These are phyloP conservation scores for Picus viridis DNA, from an alignment of 2,797 vertebrate genomes.

Conservation along the genomic window DNA sequence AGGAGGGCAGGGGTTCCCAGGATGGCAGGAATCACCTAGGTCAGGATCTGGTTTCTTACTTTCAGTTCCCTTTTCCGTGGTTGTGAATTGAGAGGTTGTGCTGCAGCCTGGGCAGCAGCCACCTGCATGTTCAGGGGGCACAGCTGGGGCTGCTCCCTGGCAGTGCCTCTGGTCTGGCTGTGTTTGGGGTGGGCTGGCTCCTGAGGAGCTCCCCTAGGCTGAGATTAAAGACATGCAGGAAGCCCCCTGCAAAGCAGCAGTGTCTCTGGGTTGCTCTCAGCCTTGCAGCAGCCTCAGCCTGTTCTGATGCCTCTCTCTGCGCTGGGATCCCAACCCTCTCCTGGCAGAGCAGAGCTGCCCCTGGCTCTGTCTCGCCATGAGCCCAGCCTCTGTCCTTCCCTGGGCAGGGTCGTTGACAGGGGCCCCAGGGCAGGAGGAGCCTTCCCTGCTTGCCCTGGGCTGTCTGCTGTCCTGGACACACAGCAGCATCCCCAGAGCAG, in stretches of 20 bases:
- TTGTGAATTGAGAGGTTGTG: background rate
- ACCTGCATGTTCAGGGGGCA: background rate
- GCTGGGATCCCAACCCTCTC: no score
- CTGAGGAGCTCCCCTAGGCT: accelerated
- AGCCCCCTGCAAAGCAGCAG: background rate
- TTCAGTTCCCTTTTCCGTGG: background rate
- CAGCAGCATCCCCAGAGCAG: background rate
- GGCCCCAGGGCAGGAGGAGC: background rate
- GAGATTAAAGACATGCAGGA: background rate
- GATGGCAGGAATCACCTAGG: background rate
- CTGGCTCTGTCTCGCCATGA: background rate
- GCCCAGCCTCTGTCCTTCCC: background rate
- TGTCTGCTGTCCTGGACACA: background rate
- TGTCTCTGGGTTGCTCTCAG: background rate
- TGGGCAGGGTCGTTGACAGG: background rate
- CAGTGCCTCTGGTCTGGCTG: background rate
- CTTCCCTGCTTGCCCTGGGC: background rate
- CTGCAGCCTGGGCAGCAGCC: accelerated
- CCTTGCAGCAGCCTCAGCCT: background rate
- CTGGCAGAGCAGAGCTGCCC: background rate
- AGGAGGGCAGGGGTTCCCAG: background rate
- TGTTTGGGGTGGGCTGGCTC: background rate
- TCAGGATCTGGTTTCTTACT: background rate
- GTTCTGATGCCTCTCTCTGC: no score
- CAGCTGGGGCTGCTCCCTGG: accelerated